Conservation (phyloP, 2,113 vertebrate genomes). For the Brachypodius melanocephalos region DNA sequence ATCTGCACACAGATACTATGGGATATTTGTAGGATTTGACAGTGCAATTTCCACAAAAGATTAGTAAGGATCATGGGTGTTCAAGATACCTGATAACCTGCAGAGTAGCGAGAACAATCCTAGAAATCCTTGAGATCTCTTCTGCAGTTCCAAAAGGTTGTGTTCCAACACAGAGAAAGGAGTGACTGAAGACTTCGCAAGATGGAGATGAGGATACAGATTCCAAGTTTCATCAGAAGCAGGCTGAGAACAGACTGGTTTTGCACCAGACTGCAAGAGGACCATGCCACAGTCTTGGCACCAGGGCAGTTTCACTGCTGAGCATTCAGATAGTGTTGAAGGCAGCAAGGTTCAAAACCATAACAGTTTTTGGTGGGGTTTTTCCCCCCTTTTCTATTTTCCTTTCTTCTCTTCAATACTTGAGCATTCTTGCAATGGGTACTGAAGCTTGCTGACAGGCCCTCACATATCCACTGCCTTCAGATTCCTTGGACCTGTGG, state of each 20-base stretch:
- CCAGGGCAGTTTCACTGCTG: background rate
- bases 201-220: background rate
- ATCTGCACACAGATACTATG: background rate
- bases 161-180: background rate
- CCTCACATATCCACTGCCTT: constrained; percentile 31
- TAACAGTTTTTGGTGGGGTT: background rate
- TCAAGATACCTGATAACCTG: constrained; percentile 35
- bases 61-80: background rate
- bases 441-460: constrained; percentile 11
- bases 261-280: background rate
- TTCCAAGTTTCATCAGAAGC: background rate
- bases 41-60: background rate
- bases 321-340: background rate
- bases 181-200: background rate
- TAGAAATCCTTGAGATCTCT: constrained; percentile 4
- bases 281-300: background rate
- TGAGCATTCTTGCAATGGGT: background rate
- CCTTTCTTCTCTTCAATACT: background rate
- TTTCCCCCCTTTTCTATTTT: background rate
- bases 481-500: constrained; percentile 25
- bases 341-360: background rate
- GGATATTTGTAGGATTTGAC: background rate
- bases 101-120: background rate
- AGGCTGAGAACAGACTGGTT: background rate
- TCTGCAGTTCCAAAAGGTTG: background rate